These are phyloP conservation scores for Amblyopsis hoosieri DNA, from an alignment of 2,797 vertebrate species.

Conservation along the genomic window DNA sequence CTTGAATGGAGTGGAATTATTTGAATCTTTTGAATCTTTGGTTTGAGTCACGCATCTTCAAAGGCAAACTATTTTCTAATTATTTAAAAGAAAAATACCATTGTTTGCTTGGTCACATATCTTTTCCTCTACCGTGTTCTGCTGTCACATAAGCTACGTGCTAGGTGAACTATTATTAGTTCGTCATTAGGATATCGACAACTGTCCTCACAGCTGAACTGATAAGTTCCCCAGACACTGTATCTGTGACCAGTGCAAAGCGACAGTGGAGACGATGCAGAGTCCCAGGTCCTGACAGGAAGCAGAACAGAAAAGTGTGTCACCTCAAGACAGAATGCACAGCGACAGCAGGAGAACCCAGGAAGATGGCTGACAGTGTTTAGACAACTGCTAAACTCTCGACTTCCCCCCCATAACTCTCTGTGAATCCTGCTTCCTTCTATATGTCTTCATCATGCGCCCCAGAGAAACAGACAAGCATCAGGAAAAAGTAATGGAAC, in stretches of 20 bases:
- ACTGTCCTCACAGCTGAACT: background rate
- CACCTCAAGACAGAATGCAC: conserved; percentile 56
- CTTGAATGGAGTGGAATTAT: too few species aligned
- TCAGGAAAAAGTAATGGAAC: too few species aligned
- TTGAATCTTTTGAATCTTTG: too few species aligned
- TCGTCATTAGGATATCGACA: conserved; percentile 16
- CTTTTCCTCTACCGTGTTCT: too few species aligned
- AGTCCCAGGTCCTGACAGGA: conserved; percentile 43
- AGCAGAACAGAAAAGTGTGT: conserved; percentile 51
- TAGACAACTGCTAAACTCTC: conserved; percentile 68
- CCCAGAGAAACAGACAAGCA: conserved; percentile 14
- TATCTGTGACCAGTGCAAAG: conserved; percentile 15
- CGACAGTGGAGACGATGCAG: conserved; percentile 22
- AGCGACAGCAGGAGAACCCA: conserved; percentile 46
- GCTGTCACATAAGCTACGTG: too few species aligned
- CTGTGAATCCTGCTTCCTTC: conserved; percentile 31
- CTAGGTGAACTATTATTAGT: background rate
- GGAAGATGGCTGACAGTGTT: conserved; percentile 77
- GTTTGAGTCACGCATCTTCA: too few species aligned
- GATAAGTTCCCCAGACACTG: background rate
- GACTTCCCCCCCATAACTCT: conserved; percentile 73
- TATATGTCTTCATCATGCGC: conserved; percentile 19
- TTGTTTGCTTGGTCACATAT: too few species aligned
- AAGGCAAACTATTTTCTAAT: too few species aligned
- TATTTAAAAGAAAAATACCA: too few species aligned